Percentiles rank a stretch among this genome's conserved stretches.
Evolutionary conservation across 2,888 invertebrate genomes (phyloP).

Genomic region (Psylliodes chrysocephalus): DNA sequence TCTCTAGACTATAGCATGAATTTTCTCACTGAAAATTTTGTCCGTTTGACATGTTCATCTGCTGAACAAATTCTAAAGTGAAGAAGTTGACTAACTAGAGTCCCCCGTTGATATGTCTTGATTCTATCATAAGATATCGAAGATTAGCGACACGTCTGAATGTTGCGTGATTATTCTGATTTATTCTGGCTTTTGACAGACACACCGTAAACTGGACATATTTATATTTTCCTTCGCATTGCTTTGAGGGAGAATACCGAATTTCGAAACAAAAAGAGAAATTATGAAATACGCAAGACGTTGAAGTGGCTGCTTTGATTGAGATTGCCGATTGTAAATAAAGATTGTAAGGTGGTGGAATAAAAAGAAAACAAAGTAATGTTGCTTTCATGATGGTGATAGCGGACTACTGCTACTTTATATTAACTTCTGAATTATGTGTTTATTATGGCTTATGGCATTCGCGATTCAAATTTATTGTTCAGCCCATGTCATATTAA

Average conservation of each 20-base stretch:
- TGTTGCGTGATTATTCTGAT: conserved; percentile 26
- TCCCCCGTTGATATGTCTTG: conserved; percentile 53
- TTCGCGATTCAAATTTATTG: no score
- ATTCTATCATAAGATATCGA: conserved; percentile 52
- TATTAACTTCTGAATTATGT: no score
- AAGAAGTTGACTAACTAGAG: conserved; percentile 59
- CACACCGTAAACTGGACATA: conserved; percentile 3
- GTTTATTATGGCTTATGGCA: no score
- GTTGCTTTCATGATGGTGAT: no score
- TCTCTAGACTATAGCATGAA: no score
- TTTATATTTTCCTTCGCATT: neutral
- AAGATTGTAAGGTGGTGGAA: neutral
- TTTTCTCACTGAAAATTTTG: no score
- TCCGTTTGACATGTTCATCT: no score
- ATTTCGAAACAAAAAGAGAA: neutral
- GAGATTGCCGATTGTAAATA: neutral
- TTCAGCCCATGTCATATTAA: no score
- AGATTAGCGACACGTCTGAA: conserved; percentile 55
- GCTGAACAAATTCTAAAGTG: no score
- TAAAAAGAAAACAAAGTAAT: neutral
- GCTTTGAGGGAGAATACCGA: neutral
- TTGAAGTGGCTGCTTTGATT: neutral
- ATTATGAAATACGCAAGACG: neutral
- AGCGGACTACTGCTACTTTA: no score
- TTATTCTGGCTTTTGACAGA: conserved; percentile 1